These are phyloP conservation scores for Anastrepha ludens DNA, from an alignment of 1,140 invertebrate species.

Conservation along the genomic window DNA sequence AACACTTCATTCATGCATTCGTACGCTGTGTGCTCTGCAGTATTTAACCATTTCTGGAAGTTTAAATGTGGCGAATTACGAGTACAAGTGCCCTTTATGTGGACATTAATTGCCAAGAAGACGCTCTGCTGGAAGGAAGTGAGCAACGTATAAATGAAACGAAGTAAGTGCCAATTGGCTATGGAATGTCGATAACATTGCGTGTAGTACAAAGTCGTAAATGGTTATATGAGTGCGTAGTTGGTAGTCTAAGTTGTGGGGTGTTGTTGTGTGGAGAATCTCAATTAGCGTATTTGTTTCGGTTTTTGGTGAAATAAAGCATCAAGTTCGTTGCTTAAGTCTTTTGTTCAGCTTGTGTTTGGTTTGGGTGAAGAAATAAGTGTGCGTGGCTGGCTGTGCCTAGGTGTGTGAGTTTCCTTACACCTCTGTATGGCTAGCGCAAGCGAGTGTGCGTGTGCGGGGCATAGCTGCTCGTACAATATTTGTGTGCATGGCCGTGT, in stretches of 20 bases:
- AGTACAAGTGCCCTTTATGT: constrained; percentile 31
- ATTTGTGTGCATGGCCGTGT: too few species aligned
- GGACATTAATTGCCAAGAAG: constrained; percentile 1
- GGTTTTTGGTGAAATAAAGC: not conserved
- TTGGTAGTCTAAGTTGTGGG: not conserved
- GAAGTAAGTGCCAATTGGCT: not conserved
- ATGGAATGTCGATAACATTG: not conserved
- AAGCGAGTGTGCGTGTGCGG: too few species aligned
- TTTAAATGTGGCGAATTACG: not conserved
- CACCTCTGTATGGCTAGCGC: too few species aligned
- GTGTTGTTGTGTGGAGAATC: too few species aligned
- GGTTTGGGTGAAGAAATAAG: too few species aligned
- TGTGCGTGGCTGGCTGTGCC: too few species aligned
- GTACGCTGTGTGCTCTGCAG: not conserved
- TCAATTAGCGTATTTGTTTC: not conserved
- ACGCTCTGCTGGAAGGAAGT: not conserved
- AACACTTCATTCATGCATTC: constrained; percentile 22
- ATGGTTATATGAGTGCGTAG: not conserved
- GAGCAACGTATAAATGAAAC: not conserved
- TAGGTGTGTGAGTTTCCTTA: too few species aligned
- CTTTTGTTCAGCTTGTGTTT: not conserved
- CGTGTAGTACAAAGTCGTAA: not conserved
- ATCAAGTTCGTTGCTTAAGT: constrained; percentile 32
- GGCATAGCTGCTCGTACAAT: too few species aligned
- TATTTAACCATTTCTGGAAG: not conserved